Conservation (phyloP, 2,888 invertebrate species). For the Plagodis pulveraria region DNA sequence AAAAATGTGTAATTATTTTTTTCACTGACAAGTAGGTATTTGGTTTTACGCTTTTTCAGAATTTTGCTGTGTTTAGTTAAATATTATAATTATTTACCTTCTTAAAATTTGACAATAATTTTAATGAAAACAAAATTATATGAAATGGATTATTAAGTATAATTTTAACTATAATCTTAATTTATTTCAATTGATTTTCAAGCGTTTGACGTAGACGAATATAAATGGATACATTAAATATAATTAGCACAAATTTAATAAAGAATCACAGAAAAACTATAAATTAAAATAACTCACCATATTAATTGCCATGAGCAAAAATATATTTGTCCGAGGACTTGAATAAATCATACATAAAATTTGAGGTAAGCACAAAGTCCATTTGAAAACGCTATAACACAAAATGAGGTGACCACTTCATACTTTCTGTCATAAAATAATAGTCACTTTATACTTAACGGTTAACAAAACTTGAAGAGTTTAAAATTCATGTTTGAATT, state of each 20-base stretch:
- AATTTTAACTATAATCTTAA: too few species aligned
- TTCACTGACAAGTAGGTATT: too few species aligned
- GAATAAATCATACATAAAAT: conserved; percentile 84
- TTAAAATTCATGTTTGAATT: conserved; percentile 23
- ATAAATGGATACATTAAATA: conserved; percentile 24
- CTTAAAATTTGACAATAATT: too few species aligned
- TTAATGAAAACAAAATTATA: too few species aligned
- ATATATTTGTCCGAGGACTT: conserved; percentile 79
- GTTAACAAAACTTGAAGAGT: conserved; percentile 3
- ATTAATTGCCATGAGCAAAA: conserved; percentile 82
- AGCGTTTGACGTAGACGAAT: conserved; percentile 32
- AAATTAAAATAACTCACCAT: conserved; percentile 66
- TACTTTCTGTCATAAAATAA: conserved; percentile 12
- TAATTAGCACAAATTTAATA: conserved; percentile 4
- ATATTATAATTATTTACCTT: too few species aligned
- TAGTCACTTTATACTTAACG: too few species aligned
- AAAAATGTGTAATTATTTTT: too few species aligned
- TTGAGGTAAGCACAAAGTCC: conserved; percentile 74
- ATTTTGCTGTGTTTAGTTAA: too few species aligned
- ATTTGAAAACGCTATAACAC: conserved; percentile 67
- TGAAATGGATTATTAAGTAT: too few species aligned
- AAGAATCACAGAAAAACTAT: conserved; percentile 13
- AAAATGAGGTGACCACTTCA: conserved; percentile 44
- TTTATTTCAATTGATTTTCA: too few species aligned
- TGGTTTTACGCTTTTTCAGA: too few species aligned